A percentile compares a stretch with the other conserved stretches of the same genome.
These are phyloP conservation scores for Gerris buenoi DNA, from an alignment of 1,140 invertebrate species.

Conservation along the genomic window DNA sequence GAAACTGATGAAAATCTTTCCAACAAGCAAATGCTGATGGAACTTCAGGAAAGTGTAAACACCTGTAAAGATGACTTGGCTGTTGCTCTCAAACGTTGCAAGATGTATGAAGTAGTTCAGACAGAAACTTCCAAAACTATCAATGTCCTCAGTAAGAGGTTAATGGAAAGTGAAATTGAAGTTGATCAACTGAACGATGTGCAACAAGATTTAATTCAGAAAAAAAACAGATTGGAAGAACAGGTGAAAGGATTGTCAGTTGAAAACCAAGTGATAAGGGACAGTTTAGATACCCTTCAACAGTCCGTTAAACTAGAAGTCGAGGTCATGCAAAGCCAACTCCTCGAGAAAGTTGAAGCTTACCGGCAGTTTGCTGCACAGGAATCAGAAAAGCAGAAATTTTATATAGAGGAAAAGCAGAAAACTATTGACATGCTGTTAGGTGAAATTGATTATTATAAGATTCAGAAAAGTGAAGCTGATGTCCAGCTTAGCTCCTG, in stretches of 20 bases:
- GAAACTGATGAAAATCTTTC: slow-evolving; percentile 6
- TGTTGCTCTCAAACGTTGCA: slow-evolving; percentile 9
- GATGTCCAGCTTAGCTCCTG: slow-evolving; percentile 4
- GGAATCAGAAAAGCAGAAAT: slow-evolving; percentile 11
- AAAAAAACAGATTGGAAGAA: slow-evolving; percentile 11
- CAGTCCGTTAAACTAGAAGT: slow-evolving; percentile 9
- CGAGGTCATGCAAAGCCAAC: slow-evolving; percentile 10
- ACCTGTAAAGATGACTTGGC: slow-evolving; percentile 5
- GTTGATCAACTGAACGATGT: slow-evolving; percentile 15
- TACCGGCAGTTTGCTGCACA: slow-evolving; percentile 12
- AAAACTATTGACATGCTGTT: slow-evolving; percentile 11
- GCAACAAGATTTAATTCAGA: slow-evolving; percentile 8
- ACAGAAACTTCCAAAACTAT: slow-evolving; percentile 14
- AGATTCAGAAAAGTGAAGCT: slow-evolving; percentile 7
- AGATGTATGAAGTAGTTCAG: slow-evolving; percentile 15
- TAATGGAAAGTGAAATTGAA: slow-evolving; percentile 16
- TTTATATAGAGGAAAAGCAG: slow-evolving; percentile 12
- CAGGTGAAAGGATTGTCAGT: slow-evolving; percentile 7
- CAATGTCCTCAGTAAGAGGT: slow-evolving; percentile 12
- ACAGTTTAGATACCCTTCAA: slow-evolving; percentile 5
- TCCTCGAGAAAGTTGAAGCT: slow-evolving; percentile 13
- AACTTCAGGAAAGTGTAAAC: slow-evolving; percentile 13
- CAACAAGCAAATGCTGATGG: slow-evolving; percentile 10
- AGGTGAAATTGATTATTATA: slow-evolving; percentile 11
- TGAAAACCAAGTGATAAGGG: slow-evolving; percentile 11